Base-by-base conservation (phyloP, 1,140 invertebrate genomes). In the Formica exsecta region DNA sequence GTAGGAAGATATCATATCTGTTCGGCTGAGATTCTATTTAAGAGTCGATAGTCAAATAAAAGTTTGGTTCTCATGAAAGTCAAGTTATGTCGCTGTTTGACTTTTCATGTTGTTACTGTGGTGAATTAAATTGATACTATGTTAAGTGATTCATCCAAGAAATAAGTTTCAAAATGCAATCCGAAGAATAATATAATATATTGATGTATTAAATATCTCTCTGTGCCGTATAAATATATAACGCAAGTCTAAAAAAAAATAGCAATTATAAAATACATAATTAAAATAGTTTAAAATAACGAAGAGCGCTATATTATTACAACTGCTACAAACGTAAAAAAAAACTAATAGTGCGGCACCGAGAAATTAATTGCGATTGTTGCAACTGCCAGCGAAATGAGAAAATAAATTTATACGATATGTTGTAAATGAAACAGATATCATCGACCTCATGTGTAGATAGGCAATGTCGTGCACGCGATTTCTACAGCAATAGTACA, bases 21-120 rank as follows among this genome's bases (percentile, higher is more conserved):
- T n/a, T 54, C 44, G 8, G 48, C 36, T 25, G 76, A 13, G 16
- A n/a, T 73, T 71, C 79, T 44, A 70, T 81, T 71, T 81, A 73
- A 81, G 54, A 81, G 36, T 44, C 66, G 66, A 81, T 81, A 81
- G 79, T 81, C 36, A 73, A 81, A 81, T 81, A 81, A 81, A 81
- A 81, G 51, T 71, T 71, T 44, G 36, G 19, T 13, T 61, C 38
- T 73, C 66, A 61, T 81, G 66, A 57, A 81, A 73, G 66, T 81
- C 66, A 41, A 81, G 51, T 73, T 81, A 44, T 32, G 38, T 71
- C 66, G 51, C 54, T 44, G 51, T 73, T 73, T 81, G 66, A 81
- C 38, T 73, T 73, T 59, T 73, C 54, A 32, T 48, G 54, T 73
- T 73, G 51, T 73, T 81, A 44, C 7, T 81, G 66, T 44, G 61